Percentiles rank a stretch among this genome's conserved stretches.
Conservation (phyloP, 2,797 vertebrate genomes). For the Scarus forsteni region DNA sequence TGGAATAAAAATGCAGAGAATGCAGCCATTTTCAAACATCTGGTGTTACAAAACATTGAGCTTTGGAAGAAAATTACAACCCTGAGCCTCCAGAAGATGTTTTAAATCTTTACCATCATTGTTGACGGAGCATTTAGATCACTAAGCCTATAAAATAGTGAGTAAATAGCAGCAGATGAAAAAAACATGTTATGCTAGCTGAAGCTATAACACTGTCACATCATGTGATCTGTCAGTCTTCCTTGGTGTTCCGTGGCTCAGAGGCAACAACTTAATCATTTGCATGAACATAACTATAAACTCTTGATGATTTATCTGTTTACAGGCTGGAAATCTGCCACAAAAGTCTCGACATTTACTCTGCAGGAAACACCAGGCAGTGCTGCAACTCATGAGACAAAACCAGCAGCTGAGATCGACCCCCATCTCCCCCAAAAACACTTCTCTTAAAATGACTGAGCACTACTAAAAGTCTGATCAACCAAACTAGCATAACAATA, state of each 20-base stretch:
- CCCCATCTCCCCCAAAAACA: neutral
- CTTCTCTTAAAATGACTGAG: neutral
- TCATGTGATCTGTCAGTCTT: conserved; percentile 19
- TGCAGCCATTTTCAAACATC: too few relatives aligned
- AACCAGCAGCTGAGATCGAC: neutral
- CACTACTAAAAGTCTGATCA: neutral
- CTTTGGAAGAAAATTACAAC: too few relatives aligned
- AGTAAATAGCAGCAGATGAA: neutral
- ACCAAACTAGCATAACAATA: neutral
- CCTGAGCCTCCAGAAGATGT: too few relatives aligned
- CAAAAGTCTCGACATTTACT: neutral
- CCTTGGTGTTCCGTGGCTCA: neutral
- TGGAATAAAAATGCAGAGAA: too few relatives aligned
- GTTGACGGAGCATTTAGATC: neutral
- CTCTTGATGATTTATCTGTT: neutral
- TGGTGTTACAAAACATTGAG: too few relatives aligned
- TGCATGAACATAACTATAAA: neutral
- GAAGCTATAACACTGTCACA: neutral
- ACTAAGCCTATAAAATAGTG: neutral
- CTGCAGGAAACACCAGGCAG: conserved; percentile 9
- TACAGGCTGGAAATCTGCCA: neutral
- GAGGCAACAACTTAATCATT: neutral
- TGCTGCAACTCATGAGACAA: conserved; percentile 13
- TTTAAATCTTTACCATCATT: too few relatives aligned
- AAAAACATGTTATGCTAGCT: neutral